These are phyloP conservation scores for Pectinophora gossypiella DNA, from an alignment of 1,140 invertebrate genomes.

Conservation along the genomic window DNA sequence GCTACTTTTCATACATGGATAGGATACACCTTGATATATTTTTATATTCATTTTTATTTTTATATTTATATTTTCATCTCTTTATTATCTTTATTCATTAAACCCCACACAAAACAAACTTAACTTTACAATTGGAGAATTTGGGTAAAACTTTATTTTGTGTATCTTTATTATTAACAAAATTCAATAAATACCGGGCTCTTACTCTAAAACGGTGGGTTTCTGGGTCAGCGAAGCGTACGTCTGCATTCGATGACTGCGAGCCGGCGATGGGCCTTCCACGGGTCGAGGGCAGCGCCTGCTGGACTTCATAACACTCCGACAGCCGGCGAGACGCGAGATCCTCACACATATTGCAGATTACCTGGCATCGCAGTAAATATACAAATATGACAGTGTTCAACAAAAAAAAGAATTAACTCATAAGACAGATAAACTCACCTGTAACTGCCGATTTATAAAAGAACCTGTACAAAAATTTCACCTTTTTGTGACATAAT, in stretches of 20 bases:
- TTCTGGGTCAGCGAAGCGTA: constrained; percentile 11
- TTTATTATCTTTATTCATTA: constrained; percentile 28
- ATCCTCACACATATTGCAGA: constrained; percentile 12
- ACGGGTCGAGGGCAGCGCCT: too few species aligned
- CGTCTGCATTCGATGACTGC: constrained; percentile 11
- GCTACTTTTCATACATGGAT: constrained; percentile 25
- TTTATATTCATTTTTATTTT: constrained; percentile 31
- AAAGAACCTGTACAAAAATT: constrained; percentile 35
- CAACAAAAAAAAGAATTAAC: constrained; percentile 27
- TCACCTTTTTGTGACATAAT: constrained; percentile 43
- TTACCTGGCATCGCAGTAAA: constrained; percentile 54
- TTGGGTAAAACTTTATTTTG: constrained; percentile 39
- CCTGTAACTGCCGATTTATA: constrained; percentile 27
- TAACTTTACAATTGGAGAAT: constrained; percentile 25
- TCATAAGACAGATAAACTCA: constrained; percentile 56
- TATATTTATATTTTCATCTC: constrained; percentile 36
- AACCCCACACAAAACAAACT: constrained; percentile 39
- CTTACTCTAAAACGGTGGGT: constrained; percentile 65
- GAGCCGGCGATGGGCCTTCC: too few species aligned
- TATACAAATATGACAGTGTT: constrained; percentile 22
- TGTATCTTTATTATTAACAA: constrained; percentile 55
- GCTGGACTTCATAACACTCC: too few species aligned
- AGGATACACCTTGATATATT: constrained; percentile 46
- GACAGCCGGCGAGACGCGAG: too few species aligned
- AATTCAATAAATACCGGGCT: constrained; percentile 66